These are phyloP conservation scores for Sphecodes monilicornis DNA, from an alignment of 2,888 invertebrate species.

Conservation along the genomic window DNA sequence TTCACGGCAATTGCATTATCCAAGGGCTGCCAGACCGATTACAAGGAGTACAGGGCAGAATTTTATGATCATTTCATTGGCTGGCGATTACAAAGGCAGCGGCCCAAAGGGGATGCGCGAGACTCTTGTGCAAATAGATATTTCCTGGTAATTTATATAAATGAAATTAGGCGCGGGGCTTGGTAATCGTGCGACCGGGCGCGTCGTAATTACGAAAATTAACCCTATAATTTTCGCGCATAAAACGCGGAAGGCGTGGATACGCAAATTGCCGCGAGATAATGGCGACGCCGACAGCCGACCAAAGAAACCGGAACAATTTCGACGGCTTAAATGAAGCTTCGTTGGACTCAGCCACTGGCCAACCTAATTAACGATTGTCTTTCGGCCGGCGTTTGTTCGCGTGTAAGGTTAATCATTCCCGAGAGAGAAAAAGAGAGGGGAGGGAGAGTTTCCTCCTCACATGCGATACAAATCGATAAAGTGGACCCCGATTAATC, in stretches of 20 bases:
- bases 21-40: background rate
- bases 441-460: background rate
- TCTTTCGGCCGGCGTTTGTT: background rate
- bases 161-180: slow-evolving; percentile 9
- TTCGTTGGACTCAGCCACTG: slow-evolving; percentile 3
- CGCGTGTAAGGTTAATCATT: background rate
- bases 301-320: slow-evolving; percentile 33
- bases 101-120: background rate
- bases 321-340: slow-evolving; percentile 22
- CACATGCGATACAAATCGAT: background rate
- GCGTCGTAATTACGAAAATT: slow-evolving; percentile 26
- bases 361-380: slow-evolving; percentile 30
- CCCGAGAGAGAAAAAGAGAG: background rate
- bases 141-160: slow-evolving; percentile 11
- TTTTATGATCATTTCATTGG: slow-evolving; percentile 8
- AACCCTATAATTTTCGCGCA: slow-evolving; percentile 21
- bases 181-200: slow-evolving; percentile 10
- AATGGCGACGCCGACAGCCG: slow-evolving; percentile 43
- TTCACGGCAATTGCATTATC: background rate
- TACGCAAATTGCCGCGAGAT: slow-evolving; percentile 39
- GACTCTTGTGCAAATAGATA: background rate
- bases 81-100: background rate
- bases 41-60: background rate
- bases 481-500: background rate
- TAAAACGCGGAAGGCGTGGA: slow-evolving; percentile 23